These are phyloP conservation scores for Pantherophis guttatus DNA, from an alignment of 2,113 vertebrate genomes.

Conservation along the genomic window DNA sequence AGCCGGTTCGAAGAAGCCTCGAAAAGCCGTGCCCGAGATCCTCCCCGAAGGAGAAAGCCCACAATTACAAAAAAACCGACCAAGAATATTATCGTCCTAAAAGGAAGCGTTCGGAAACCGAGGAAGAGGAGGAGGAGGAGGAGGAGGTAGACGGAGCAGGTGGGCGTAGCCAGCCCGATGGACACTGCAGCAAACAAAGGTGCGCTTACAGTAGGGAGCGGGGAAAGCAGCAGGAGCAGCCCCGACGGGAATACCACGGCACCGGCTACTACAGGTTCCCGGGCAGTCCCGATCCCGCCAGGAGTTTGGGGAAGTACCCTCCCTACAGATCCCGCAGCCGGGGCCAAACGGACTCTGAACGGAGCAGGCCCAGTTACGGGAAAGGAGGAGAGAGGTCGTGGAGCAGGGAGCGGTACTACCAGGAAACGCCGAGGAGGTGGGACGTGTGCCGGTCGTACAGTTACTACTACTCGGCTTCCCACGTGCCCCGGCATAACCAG, in stretches of 20 bases:
- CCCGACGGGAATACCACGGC: slow-evolving; percentile 32
- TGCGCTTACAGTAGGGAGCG: slow-evolving; percentile 40
- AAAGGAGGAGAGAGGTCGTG: slow-evolving; percentile 72
- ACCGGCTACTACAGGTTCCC: slow-evolving; percentile 51
- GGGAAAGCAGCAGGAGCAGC: slow-evolving; percentile 35
- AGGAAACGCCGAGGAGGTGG: slow-evolving; percentile 65
- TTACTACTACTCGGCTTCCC: slow-evolving; percentile 55
- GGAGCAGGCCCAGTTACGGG: slow-evolving; percentile 64
- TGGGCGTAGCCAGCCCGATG: slow-evolving; percentile 10
- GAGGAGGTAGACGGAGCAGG: not conserved
- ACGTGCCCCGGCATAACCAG: slow-evolving; percentile 63
- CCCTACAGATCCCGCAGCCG: slow-evolving; percentile 58
- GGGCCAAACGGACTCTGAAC: slow-evolving; percentile 65
- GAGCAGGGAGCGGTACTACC: slow-evolving; percentile 68
- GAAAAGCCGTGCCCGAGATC: slow-evolving; percentile 29
- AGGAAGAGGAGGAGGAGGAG: slow-evolving; percentile 53
- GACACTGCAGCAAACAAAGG: slow-evolving; percentile 34
- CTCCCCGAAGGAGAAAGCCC: slow-evolving; percentile 47
- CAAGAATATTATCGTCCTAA: slow-evolving; percentile 69
- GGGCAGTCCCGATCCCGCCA: slow-evolving; percentile 33
- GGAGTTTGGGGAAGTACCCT: slow-evolving; percentile 63
- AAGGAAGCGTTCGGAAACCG: slow-evolving; percentile 55
- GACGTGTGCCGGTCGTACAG: slow-evolving; percentile 68
- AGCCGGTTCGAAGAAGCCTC: slow-evolving; percentile 28
- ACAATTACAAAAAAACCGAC: slow-evolving; percentile 53